Evolutionary conservation across 2,888 invertebrate species (phyloP).

Genomic region (Bruchidius siliquastri): DNA sequence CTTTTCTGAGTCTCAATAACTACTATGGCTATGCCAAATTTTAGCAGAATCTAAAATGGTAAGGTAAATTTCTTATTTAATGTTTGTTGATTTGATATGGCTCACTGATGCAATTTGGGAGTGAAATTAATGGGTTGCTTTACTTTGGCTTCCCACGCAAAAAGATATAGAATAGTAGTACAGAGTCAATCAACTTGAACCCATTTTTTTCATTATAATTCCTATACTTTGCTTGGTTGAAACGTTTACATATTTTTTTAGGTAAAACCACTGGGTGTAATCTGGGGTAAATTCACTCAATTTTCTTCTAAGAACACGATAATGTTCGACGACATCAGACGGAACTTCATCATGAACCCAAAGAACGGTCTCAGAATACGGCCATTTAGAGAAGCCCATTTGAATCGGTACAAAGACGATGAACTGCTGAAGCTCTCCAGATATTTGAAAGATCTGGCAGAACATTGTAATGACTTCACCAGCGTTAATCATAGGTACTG

Average conservation of each 20-base stretch:
- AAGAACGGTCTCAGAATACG: conserved; percentile 86
- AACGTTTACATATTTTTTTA: conserved; percentile 38
- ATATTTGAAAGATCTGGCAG: conserved; percentile 79
- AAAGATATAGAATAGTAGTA: too few species aligned
- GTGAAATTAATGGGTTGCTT: too few species aligned
- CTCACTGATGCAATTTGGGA: too few species aligned
- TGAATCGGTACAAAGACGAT: conserved; percentile 76
- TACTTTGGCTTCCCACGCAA: too few species aligned
- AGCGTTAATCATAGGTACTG: conserved; percentile 85
- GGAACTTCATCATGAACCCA: conserved; percentile 97
- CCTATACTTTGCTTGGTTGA: background rate
- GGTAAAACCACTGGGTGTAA: conserved; percentile 92
- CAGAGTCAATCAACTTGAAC: too few species aligned
- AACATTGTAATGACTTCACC: conserved; percentile 75
- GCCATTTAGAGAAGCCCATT: conserved; percentile 86
- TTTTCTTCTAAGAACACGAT: conserved; percentile 90
- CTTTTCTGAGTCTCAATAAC: too few species aligned
- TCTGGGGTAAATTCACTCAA: conserved; percentile 92
- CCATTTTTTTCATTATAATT: background rate
- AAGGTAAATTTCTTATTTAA: too few species aligned
- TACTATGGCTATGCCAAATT: too few species aligned
- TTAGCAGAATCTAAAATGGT: too few species aligned
- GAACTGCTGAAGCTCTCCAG: conserved; percentile 77
- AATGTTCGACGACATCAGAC: conserved; percentile 94
- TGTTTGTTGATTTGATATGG: too few species aligned